Base-by-base conservation (phyloP, 2,888 invertebrate genomes). In the Brenthis ino region DNA sequence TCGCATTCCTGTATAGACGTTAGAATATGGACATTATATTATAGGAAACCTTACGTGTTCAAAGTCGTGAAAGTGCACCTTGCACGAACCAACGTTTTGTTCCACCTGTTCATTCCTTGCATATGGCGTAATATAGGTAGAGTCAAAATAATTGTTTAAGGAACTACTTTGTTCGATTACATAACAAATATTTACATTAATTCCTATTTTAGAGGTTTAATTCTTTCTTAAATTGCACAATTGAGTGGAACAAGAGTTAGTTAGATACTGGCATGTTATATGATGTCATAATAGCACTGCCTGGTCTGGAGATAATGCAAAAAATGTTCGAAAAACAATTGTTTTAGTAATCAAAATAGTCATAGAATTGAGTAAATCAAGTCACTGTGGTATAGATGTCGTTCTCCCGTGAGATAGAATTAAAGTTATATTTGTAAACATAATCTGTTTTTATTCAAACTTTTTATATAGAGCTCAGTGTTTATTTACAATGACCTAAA, bases 81-180 rank as follows among this genome's bases (percentile, higher is more conserved):
- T 88, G 87, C 85, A 79, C 76, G 77, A 64, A 75, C 76, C 77
- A 64, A 75, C 76, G 77, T 74, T 76, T 74, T 76, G 79, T 80
- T 77, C 83, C 91, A 90, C 90, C 91, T 91, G 91, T 85, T 77
- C 82, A 82, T 85, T 85, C 84, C 80, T 81, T 82, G 82, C 89
- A 89, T 82, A 88, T 91, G 91, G 84, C 87, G 88, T 87, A 86
- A 88, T 85, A 82, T 64, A 20, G 37, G 20, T 50, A 56, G 20
- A 20, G 87, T 85, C 73, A 82, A 81, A 43, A 43, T 43, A 43
- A 28, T 28, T 28, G 51, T 53, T n/a, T 53, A n/a, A 8, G 51
- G 51, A 53, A n/a, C 51, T 53, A 11, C 16, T 16, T 53, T 53
- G n/a, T 53, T 14, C 5, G 16, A 14, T 16, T n/a, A 6, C 2